These are phyloP conservation scores for Phaethon lepturus DNA, from an alignment of 2,113 vertebrate species.

Conservation along the genomic window DNA sequence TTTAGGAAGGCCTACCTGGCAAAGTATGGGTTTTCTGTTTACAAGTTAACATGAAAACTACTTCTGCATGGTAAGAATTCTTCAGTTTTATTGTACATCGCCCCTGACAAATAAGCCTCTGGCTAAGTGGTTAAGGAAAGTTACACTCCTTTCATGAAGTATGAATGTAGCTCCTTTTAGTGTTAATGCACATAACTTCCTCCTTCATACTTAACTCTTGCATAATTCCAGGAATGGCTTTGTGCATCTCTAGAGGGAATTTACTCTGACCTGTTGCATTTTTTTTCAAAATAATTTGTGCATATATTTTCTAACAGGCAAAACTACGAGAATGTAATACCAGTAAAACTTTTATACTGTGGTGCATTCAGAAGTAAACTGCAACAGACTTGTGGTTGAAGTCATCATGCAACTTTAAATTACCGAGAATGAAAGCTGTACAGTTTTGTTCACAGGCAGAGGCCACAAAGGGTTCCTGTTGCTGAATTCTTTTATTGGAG, in stretches of 20 bases:
- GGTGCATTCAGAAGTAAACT: neutral
- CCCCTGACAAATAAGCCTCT: neutral
- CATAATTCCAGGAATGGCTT: neutral
- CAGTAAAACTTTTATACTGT: neutral
- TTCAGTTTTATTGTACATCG: neutral
- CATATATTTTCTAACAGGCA: neutral
- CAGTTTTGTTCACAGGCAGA: neutral
- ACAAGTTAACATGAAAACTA: neutral
- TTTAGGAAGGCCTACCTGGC: neutral
- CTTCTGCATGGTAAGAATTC: neutral
- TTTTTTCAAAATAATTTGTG: neutral
- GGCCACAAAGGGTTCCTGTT: neutral
- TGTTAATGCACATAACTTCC: neutral
- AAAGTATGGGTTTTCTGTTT: neutral
- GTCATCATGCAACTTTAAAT: neutral
- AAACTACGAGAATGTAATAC: neutral
- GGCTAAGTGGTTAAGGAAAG: neutral
- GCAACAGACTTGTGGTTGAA: neutral
- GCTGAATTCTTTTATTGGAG: neutral
- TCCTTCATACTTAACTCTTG: neutral
- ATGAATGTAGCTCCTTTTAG: neutral
- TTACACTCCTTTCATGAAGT: neutral
- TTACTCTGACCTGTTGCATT: neutral
- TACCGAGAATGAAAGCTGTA: neutral
- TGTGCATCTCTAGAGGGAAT: neutral